Base-by-base conservation (phyloP, 2,797 vertebrate species). In the Acanthurus lineatus region DNA sequence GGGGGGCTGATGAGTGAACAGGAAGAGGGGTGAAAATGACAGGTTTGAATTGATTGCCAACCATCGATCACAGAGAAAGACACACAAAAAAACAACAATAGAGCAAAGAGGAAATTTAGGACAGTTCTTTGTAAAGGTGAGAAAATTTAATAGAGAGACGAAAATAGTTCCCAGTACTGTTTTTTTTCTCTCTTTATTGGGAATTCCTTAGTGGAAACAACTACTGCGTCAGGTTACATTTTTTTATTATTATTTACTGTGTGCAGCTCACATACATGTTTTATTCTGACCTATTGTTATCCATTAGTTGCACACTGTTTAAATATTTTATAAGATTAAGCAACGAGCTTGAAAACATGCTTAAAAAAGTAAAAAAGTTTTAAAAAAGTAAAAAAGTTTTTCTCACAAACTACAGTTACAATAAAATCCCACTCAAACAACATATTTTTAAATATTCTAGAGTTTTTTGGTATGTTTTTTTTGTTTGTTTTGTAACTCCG, bases 1-100 rank as follows among this genome's bases (percentile, higher is more conserved):
- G 44, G 49, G 42, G 19, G 35, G 22, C 6, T 1, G 63, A 57
- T 51, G 48, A 63, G 44, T 1, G 16, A 32, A 51, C 19, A 9
- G 52, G 63, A 9, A 7, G 49, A 53, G n/a, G 32, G 62, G 66
- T 51, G 60, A 45, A 79, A 73, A 69, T 44, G 73, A 84, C 65
- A 81, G 65, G 60, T 51, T 40, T 40, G 61, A 78, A 86, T 91
- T 60, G 84, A 90, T 86, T 65, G 0, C 15, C 0, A 1, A 8
- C 47, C 42, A 17, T 47, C n/a, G 48, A 54, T 60, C 73, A 40
- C 57, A 64, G 61, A 49, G 47, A 78, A 66, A n/a, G n/a, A 48
- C 38, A 42, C 28, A 32, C 28, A 32, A 45, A 10, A 22, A 57
- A 57, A 82, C 28, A 6, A 62, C n/a, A 45, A 17, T 40, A 22